These are phyloP conservation scores for Holacanthella duospinosa DNA, from an alignment of 2,888 invertebrate species.

Conservation along the genomic window DNA sequence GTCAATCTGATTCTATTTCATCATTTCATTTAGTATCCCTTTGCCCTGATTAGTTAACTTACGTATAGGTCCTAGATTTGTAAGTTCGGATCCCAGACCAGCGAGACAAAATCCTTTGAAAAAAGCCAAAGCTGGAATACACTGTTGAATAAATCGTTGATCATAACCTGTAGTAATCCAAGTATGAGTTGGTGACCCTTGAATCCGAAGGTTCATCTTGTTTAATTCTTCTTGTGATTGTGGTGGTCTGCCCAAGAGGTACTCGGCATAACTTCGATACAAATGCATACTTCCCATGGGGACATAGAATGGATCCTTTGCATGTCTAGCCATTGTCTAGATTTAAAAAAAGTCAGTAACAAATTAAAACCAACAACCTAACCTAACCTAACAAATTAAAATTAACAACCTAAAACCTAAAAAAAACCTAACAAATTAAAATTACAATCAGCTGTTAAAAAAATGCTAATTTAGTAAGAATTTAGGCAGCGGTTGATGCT, in stretches of 20 bases:
- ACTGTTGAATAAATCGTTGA: constrained; percentile 4
- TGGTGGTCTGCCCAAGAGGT: constrained; percentile 2
- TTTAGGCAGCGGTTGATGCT: too few relatives aligned
- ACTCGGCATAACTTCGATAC: constrained; percentile 5
- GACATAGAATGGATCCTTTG: not conserved
- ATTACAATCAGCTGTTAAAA: not conserved
- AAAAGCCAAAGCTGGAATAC: constrained; percentile 3
- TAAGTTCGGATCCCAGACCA: not conserved
- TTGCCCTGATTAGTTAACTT: too few relatives aligned
- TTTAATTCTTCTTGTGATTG: constrained; percentile 1
- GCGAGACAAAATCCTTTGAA: constrained; percentile 3
- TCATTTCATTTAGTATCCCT: too few relatives aligned
- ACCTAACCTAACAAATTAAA: not conserved
- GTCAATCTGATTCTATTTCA: too few relatives aligned
- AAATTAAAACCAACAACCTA: too few relatives aligned
- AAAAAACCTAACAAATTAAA: too few relatives aligned
- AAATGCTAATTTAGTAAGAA: not conserved
- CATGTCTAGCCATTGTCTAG: not conserved
- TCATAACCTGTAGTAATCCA: constrained; percentile 4
- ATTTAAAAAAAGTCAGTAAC: too few relatives aligned
- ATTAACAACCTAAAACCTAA: not conserved
- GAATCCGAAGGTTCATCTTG: constrained; percentile 1
- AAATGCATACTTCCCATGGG: constrained; percentile 5
- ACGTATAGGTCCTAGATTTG: not conserved
- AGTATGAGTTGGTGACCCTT: constrained; percentile 1